phyloP scores from a whole-genome alignment of 1,140 invertebrate species.

The Pogonognathellus flavescens region DNA sequence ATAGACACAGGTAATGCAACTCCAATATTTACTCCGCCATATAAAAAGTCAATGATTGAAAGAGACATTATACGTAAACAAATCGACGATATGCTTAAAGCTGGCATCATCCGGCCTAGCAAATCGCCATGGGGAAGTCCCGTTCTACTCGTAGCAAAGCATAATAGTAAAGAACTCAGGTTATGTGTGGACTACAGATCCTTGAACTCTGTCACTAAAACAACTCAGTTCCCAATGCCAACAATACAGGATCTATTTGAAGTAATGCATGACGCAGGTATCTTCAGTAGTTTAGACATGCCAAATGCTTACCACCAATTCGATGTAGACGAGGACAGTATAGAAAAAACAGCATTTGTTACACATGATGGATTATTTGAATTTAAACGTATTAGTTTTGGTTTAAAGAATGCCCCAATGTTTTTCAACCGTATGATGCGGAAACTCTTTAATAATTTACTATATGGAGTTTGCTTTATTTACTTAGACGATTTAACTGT shows the following conservation, averaged over 20 bases:
- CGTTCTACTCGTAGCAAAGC: background rate
- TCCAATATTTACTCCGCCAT: too few species aligned
- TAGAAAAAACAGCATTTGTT: constrained; percentile 69
- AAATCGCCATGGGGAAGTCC: background rate
- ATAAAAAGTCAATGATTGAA: too few species aligned
- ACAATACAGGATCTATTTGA: background rate
- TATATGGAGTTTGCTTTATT: background rate
- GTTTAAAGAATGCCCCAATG: constrained; percentile 70
- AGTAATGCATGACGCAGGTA: background rate
- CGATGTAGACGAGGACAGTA: background rate
- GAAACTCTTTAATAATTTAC: background rate
- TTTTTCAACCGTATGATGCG: constrained; percentile 70
- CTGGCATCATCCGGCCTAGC: too few species aligned
- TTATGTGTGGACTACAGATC: background rate
- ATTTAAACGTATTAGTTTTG: constrained; percentile 71
- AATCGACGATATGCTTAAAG: too few species aligned
- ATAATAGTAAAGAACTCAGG: background rate
- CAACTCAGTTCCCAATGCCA: background rate
- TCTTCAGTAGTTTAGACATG: background rate
- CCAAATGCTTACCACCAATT: background rate
- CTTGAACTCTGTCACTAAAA: background rate
- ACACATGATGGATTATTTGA: constrained; percentile 68
- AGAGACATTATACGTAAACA: too few species aligned
- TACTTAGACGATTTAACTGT: constrained; percentile 36
- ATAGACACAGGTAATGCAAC: too few species aligned